Evolutionary conservation across 2,797 vertebrate species (phyloP).

Genomic region (Falco rusticolus): DNA sequence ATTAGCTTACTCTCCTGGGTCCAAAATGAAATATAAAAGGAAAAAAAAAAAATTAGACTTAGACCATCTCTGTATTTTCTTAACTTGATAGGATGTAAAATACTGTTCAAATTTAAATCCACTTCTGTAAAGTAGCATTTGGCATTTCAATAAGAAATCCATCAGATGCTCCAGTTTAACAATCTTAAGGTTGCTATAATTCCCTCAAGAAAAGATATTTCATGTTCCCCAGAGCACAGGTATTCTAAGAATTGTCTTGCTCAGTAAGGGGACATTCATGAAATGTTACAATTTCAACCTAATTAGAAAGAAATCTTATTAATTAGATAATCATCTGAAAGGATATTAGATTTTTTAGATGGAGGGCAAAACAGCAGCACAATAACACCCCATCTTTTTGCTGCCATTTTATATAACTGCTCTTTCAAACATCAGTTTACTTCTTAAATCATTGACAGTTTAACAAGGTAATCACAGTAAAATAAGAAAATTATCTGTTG

Average conservation of each 20-base stretch:
- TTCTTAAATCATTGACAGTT: neutral
- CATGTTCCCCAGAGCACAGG: conserved; percentile 38
- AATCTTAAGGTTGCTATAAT: conserved; percentile 51
- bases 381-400: neutral
- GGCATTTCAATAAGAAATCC: conserved; percentile 49
- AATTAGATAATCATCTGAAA: conserved; percentile 68
- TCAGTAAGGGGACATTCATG: conserved; percentile 48
- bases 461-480: neutral
- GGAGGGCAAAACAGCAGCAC: conserved; percentile 39
- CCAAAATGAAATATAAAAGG: neutral
- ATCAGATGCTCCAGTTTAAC: conserved; percentile 62
- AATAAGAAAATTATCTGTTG: neutral
- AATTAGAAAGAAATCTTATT: conserved; percentile 69
- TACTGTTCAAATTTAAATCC: conserved; percentile 1
- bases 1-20: neutral
- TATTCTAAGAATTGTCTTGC: conserved; percentile 63
- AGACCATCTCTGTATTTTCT: neutral
- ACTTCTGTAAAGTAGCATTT: conserved; percentile 11
- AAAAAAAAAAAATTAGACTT: neutral
- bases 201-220: conserved; percentile 57
- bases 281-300: conserved; percentile 73
- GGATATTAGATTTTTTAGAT: conserved; percentile 51
- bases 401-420: neutral
- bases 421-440: neutral
- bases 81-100: conserved; percentile 5